Percentiles rank a stretch among this genome's conserved stretches.
These are phyloP conservation scores for Nephrotoma guestfalica DNA, from an alignment of 2,888 invertebrate genomes.

Conservation along the genomic window DNA sequence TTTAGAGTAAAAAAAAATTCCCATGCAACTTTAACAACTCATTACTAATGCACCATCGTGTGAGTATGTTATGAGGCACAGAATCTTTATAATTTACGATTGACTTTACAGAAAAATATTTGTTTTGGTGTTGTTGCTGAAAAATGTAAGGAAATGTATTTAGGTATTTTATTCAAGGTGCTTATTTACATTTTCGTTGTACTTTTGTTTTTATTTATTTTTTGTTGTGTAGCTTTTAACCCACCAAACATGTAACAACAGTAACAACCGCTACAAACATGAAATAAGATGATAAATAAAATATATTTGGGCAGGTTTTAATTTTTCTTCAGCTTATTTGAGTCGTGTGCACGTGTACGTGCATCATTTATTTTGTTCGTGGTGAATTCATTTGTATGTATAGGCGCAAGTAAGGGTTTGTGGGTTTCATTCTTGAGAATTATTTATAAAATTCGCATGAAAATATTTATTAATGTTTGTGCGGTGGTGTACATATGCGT, in stretches of 20 bases:
- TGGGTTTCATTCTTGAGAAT: neutral
- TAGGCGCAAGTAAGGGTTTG: neutral
- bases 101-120: neutral
- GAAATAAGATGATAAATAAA: neutral
- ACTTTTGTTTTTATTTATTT: neutral
- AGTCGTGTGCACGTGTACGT: neutral
- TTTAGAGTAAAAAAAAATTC: neutral
- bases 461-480: neutral
- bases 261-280: neutral
- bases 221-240: neutral
- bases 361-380: neutral
- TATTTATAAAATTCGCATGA: neutral
- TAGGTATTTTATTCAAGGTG: neutral
- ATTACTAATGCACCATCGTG: neutral
- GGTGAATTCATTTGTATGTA: neutral
- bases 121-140: neutral
- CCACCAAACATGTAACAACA: neutral
- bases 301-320: neutral
- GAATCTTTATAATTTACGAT: neutral
- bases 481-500: neutral
- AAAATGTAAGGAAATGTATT: neutral
- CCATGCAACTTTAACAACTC: neutral
- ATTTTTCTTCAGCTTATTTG: neutral
- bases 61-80: neutral
- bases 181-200: neutral